A percentile compares a stretch with the other conserved stretches of the same genome.
These are phyloP conservation scores for Osedax fenrisi DNA, from an alignment of 2,888 invertebrate species.

Conservation along the genomic window DNA sequence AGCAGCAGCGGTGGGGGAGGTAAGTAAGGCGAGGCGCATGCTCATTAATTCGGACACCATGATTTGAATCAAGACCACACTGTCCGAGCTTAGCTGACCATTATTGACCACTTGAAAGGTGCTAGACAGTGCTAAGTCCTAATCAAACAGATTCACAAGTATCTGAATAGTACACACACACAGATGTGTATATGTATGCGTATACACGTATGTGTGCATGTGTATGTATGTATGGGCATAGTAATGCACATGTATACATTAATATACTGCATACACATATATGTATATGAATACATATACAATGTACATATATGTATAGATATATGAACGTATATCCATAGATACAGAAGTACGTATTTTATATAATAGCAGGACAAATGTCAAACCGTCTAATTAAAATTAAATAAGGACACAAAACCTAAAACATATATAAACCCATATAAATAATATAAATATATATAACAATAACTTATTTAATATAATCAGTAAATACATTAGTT, in stretches of 20 bases:
- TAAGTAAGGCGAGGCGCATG: too few relatives aligned
- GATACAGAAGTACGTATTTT: background rate
- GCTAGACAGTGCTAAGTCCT: background rate
- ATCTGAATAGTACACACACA: too few relatives aligned
- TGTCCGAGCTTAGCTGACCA: background rate
- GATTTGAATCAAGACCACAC: background rate
- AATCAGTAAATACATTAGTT: too few relatives aligned
- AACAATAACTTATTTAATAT: too few relatives aligned
- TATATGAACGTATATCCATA: slow-evolving; percentile 19
- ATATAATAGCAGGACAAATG: too few relatives aligned
- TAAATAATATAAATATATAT: too few relatives aligned
- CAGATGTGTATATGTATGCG: slow-evolving; percentile 13
- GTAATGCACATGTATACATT: background rate
- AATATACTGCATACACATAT: background rate
- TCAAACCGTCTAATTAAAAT: too few relatives aligned
- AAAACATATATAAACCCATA: too few relatives aligned
- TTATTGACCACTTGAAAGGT: background rate
- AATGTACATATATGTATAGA: slow-evolving; percentile 22
- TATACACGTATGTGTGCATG: slow-evolving; percentile 19
- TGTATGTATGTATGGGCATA: slow-evolving; percentile 18
- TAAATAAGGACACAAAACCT: too few relatives aligned
- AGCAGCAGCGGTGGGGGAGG: too few relatives aligned
- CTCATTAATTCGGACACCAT: background rate
- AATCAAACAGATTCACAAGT: background rate
- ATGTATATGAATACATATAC: background rate